Percentiles rank a stretch among this genome's conserved stretches.
These are phyloP conservation scores for Phortica magna DNA, from an alignment of 2,888 invertebrate genomes.

Conservation along the genomic window DNA sequence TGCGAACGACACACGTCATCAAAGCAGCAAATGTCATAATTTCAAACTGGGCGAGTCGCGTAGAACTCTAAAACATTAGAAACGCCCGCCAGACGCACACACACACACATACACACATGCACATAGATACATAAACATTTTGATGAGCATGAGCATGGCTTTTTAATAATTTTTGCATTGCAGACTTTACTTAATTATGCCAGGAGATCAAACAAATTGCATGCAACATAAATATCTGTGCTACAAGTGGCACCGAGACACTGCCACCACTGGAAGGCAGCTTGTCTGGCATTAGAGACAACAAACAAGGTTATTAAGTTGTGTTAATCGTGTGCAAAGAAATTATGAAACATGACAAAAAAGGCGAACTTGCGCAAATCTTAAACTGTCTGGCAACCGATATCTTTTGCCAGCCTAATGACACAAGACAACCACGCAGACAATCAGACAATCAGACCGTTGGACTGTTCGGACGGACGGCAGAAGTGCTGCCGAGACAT, in stretches of 20 bases:
- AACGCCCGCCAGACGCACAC: not conserved
- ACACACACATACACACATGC: not conserved
- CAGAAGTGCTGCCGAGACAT: conserved; percentile 51
- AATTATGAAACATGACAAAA: conserved; percentile 44
- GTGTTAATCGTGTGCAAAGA: conserved; percentile 39
- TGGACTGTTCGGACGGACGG: conserved; percentile 31
- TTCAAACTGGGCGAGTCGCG: conserved; percentile 27
- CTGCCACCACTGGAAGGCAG: conserved; percentile 35
- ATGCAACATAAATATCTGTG: conserved; percentile 71
- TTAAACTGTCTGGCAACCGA: not conserved
- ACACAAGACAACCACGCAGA: not conserved
- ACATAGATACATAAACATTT: conserved; percentile 1
- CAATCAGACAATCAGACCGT: conserved; percentile 18
- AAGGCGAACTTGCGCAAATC: not conserved
- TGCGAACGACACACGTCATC: conserved; percentile 46
- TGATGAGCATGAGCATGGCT: conserved; percentile 35
- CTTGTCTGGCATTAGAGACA: conserved; percentile 50
- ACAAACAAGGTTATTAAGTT: conserved; percentile 56
- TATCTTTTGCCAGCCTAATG: not conserved
- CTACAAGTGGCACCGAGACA: conserved; percentile 36
- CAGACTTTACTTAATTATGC: conserved; percentile 72
- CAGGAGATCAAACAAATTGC: conserved; percentile 75
- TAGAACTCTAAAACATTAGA: not conserved
- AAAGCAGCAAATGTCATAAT: conserved; percentile 50
- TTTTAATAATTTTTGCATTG: conserved; percentile 48